These are phyloP conservation scores for Lomographa bimaculata DNA, from an alignment of 2,888 invertebrate genomes.

Conservation along the genomic window DNA sequence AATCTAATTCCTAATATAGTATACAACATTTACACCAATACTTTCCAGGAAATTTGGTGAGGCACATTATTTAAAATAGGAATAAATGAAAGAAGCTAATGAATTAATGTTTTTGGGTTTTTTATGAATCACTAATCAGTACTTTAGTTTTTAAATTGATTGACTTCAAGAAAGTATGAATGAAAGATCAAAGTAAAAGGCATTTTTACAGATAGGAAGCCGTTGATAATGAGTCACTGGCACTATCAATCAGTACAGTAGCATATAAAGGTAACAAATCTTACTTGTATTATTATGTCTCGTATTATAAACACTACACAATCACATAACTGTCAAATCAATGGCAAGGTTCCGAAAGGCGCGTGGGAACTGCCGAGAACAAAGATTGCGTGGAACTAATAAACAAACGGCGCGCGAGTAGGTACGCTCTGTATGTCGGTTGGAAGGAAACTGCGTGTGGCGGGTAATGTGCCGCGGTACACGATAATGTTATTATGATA, in stretches of 20 bases:
- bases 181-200: neutral
- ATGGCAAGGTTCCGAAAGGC: conserved; percentile 33
- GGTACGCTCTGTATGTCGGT: conserved; percentile 6
- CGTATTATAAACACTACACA: conserved; percentile 25
- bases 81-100: no score
- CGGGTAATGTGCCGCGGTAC: conserved; percentile 14
- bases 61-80: no score
- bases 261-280: conserved; percentile 10
- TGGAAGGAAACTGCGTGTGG: neutral
- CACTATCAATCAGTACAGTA: conserved; percentile 10
- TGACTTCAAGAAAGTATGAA: no score
- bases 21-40: no score
- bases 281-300: conserved; percentile 26
- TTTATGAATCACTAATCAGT: no score
- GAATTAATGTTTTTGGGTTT: no score
- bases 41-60: no score
- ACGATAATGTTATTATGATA: conserved; percentile 58
- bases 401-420: conserved; percentile 14
- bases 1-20: no score
- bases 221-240: conserved; percentile 25
- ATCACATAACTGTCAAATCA: conserved; percentile 34
- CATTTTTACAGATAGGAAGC: conserved; percentile 8
- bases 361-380: conserved; percentile 20
- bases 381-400: conserved; percentile 18
- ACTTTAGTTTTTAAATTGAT: no score